Base-by-base conservation (phyloP, 2,797 vertebrate species). In the Parambassis ranga region DNA sequence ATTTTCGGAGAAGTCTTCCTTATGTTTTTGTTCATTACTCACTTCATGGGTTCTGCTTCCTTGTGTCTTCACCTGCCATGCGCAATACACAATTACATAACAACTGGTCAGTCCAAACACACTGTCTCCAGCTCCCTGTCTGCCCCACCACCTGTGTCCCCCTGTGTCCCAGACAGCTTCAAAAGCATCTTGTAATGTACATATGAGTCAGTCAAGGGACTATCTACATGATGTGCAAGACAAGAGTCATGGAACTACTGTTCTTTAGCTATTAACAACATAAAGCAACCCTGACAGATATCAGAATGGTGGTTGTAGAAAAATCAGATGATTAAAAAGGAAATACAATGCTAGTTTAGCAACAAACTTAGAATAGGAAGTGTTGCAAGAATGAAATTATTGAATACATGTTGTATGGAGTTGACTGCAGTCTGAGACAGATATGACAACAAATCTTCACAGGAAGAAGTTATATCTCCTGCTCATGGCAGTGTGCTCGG, bases 41-140 rank as follows among this genome's bases (percentile, higher is more conserved):
- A 22, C 83, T 38, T 71, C 83, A 75, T 64, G 55, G 55, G 68
- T 72, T 75, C 68, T 39, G 80, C 81, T 59, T 65, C 47, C 61
- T 58, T 60, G 44, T 78, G 48, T 81, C 49, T 60, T 64, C 53
- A 61, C 53, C 46, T 48, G 7, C 31, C 42, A 3, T 57, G 47
- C 60, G 57, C 67, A 60, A 85, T 73, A 31, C 35, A 48, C 27
- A 56, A 67, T 74, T 69, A 77, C 80, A 59, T 14, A 18, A 36
- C 51, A 37, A 24, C 36, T 27, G 32, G 35, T 70, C 52, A 31
- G 63, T 82, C 68, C 59, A 62, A 46, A 65, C 47, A 76, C 68
- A 66, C 68, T 38, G 68, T 76, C 37, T 59, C 56, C 57, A 76
- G 74, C 83, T 73, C 69, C 72, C 68, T 66, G 69, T 79, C 43